phyloP scores from a whole-genome alignment of 2,797 vertebrate species.

The Acomys russatus region DNA sequence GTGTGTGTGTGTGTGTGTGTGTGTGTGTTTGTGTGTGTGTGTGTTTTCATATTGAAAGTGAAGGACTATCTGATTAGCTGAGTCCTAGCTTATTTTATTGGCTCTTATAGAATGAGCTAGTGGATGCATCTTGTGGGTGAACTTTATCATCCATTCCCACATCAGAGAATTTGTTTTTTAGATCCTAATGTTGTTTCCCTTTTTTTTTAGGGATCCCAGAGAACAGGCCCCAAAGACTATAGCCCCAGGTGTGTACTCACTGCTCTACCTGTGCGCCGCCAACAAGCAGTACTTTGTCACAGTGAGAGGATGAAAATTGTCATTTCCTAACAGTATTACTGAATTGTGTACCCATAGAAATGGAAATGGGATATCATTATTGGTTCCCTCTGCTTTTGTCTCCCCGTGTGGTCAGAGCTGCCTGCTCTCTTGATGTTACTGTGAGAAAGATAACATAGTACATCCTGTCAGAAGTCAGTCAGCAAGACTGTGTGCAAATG shows the following conservation, averaged over 20 bases:
- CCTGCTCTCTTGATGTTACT: background rate
- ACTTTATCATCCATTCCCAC: conserved; percentile 26
- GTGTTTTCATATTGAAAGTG: background rate
- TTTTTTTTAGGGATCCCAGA: conserved; percentile 84
- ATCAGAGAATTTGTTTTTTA: conserved; percentile 20
- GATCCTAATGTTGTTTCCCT: conserved; percentile 56
- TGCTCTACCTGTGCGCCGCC: background rate
- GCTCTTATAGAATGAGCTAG: background rate
- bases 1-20: rapidly evolving
- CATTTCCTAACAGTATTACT: background rate
- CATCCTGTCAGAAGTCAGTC: background rate
- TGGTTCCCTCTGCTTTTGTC: background rate
- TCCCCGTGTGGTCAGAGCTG: background rate
- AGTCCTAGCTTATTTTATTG: background rate
- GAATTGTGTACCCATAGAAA: background rate
- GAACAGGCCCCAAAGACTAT: conserved; percentile 81
- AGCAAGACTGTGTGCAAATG: background rate
- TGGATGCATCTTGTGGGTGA: background rate
- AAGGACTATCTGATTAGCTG: conserved; percentile 6
- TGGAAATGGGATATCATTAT: background rate
- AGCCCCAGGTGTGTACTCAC: conserved; percentile 84
- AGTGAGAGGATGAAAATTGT: background rate
- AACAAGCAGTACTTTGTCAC: background rate
- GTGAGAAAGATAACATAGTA: background rate
- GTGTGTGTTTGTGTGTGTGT: background rate